Evolutionary conservation across 1,140 invertebrate species (phyloP).

Genomic region (Aphelinus atriplicis): DNA sequence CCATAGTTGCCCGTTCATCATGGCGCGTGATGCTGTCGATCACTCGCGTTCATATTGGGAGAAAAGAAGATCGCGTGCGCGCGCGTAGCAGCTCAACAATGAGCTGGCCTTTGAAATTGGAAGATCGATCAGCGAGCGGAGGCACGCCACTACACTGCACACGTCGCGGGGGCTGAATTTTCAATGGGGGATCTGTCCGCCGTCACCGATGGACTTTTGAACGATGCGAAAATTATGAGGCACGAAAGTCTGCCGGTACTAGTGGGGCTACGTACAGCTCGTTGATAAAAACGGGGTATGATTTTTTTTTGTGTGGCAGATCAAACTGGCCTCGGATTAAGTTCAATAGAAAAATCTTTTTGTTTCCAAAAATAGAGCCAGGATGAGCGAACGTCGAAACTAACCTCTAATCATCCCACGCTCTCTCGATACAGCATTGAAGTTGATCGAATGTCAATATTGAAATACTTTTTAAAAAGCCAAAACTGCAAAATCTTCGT

Average conservation of each 20-base stretch:
- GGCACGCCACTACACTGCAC: not conserved
- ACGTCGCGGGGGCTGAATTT: slow-evolving; percentile 16
- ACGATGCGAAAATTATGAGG: slow-evolving; percentile 35
- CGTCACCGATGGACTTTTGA: not conserved
- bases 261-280: not conserved
- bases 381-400: too few relatives aligned
- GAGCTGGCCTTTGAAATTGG: not conserved
- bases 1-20: not conserved
- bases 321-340: too few relatives aligned
- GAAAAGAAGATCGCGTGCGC: not conserved
- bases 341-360: too few relatives aligned
- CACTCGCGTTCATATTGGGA: not conserved
- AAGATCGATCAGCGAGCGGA: slow-evolving; percentile 28
- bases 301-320: too few relatives aligned
- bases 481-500: too few relatives aligned
- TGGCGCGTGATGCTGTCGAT: slow-evolving; percentile 15
- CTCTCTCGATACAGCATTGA: too few relatives aligned
- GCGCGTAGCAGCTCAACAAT: not conserved
- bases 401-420: too few relatives aligned
- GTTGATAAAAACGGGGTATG: too few relatives aligned
- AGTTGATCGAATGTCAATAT: too few relatives aligned
- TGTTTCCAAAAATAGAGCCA: too few relatives aligned
- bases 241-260: not conserved
- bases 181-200: slow-evolving; percentile 4
- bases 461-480: too few relatives aligned